A percentile compares a stretch with the other conserved stretches of the same genome.
Evolutionary conservation across 2,797 vertebrate species (phyloP).

Genomic region (Mus spretus): DNA sequence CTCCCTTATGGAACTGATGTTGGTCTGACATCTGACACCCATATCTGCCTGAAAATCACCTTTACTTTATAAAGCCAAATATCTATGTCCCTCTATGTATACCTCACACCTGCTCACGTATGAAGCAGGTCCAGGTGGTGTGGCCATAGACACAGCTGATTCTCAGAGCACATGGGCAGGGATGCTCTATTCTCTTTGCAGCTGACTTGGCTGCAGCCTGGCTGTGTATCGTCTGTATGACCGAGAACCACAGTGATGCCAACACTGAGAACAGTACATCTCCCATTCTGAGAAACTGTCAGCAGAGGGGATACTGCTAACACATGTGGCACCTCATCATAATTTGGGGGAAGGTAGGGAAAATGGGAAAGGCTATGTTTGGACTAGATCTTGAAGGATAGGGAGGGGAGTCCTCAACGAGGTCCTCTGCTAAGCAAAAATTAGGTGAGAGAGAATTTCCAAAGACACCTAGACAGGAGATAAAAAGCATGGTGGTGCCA

Average conservation of each 20-base stretch:
- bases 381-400: background rate
- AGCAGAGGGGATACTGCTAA: background rate
- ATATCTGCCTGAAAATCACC: slow-evolving; percentile 34
- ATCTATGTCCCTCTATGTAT: background rate
- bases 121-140: background rate
- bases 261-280: background rate
- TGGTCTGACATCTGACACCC: background rate
- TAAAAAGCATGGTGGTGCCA: background rate
- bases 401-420: background rate
- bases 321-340: background rate
- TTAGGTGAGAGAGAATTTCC: background rate
- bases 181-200: background rate
- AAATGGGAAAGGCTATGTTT: background rate
- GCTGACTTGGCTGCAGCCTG: background rate
- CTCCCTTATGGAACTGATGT: slow-evolving; percentile 71
- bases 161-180: background rate
- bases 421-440: background rate
- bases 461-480: background rate
- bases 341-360: background rate
- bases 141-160: too few species aligned
- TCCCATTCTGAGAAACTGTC: background rate
- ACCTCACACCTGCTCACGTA: background rate
- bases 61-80: slow-evolving; percentile 28
- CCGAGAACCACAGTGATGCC: too few species aligned
- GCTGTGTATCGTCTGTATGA: background rate